Percentiles rank a stretch among this genome's conserved stretches.
Evolutionary conservation across 2,888 invertebrate species (phyloP).

Genomic region (Eupithecia subumbrata): DNA sequence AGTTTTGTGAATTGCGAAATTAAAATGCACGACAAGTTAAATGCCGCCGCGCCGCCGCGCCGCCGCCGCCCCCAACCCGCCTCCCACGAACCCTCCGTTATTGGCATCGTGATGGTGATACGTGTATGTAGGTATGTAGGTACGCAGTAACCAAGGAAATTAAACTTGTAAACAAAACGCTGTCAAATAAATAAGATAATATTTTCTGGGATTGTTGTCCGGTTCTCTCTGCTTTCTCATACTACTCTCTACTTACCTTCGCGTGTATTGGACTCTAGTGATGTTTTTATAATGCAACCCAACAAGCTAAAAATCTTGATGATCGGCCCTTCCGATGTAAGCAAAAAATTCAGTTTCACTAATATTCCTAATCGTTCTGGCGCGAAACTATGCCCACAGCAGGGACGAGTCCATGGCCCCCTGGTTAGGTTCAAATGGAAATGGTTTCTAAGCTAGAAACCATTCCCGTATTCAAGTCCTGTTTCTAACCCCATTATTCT

Average conservation of each 20-base stretch:
- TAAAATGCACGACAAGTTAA: neutral
- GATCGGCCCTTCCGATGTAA: constrained; percentile 83
- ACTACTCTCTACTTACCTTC: neutral
- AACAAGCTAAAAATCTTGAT: constrained; percentile 83
- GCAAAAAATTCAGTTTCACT: neutral
- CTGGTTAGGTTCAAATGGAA: neutral
- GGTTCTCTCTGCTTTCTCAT: neutral
- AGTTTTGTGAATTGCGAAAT: neutral
- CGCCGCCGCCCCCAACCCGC: no score
- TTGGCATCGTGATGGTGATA: neutral
- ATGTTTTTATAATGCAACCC: constrained; percentile 59
- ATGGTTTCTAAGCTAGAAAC: neutral
- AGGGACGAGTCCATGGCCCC: no score
- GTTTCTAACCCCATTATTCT: neutral
- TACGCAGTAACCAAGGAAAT: constrained; percentile 33
- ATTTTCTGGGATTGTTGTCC: neutral
- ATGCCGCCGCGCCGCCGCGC: neutral
- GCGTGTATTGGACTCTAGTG: neutral
- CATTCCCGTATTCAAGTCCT: no score
- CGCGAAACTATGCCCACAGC: no score
- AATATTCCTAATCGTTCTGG: neutral
- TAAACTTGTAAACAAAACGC: constrained; percentile 27
- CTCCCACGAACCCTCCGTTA: neutral
- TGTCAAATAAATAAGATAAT: neutral
- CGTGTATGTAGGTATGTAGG: no score